A percentile compares a stretch with the other conserved stretches of the same genome.
Conservation (phyloP, 2,888 invertebrate genomes). For the Conops quadrifasciatus region DNA sequence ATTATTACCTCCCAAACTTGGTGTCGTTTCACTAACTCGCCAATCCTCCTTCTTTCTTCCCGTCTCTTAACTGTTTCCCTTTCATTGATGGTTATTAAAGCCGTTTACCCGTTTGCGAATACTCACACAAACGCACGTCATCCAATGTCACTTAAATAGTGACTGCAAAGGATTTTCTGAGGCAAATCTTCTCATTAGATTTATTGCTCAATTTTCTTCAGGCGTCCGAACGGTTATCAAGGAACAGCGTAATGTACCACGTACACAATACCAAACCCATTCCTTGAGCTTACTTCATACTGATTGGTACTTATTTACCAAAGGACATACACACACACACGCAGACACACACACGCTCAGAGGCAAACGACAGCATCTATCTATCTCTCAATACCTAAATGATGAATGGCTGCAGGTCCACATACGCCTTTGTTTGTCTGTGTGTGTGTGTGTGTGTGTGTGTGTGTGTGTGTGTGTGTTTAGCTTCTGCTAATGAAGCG, state of each 20-base stretch:
- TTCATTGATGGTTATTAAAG: slow-evolving; percentile 3
- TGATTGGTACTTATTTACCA: neutral
- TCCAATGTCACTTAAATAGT: slow-evolving; percentile 23
- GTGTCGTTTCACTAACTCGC: too few species aligned
- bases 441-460: slow-evolving; percentile 2
- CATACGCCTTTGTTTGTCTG: slow-evolving; percentile 12
- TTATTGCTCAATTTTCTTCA: slow-evolving; percentile 36
- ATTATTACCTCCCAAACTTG: too few species aligned
- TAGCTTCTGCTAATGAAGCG: slow-evolving; percentile 33
- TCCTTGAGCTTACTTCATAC: too few species aligned
- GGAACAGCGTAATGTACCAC: too few species aligned
- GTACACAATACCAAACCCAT: too few species aligned
- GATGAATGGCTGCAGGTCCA: too few species aligned
- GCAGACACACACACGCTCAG: slow-evolving; percentile 6
- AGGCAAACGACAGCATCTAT: too few species aligned
- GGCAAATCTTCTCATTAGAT: slow-evolving; percentile 33
- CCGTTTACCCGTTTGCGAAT: neutral
- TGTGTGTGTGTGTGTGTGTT: slow-evolving; percentile 12
- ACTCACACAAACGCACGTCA: slow-evolving; percentile 22
- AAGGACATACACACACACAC: slow-evolving; percentile 3
- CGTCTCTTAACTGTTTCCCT: neutral
- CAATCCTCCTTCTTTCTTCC: neutral
- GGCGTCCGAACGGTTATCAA: slow-evolving; percentile 17
- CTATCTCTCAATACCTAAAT: too few species aligned
- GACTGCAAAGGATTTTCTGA: slow-evolving; percentile 30